A percentile compares a stretch with the other conserved stretches of the same genome.
Evolutionary conservation across 2,797 vertebrate species (phyloP).

Genomic region (Sylvilagus floridanus): DNA sequence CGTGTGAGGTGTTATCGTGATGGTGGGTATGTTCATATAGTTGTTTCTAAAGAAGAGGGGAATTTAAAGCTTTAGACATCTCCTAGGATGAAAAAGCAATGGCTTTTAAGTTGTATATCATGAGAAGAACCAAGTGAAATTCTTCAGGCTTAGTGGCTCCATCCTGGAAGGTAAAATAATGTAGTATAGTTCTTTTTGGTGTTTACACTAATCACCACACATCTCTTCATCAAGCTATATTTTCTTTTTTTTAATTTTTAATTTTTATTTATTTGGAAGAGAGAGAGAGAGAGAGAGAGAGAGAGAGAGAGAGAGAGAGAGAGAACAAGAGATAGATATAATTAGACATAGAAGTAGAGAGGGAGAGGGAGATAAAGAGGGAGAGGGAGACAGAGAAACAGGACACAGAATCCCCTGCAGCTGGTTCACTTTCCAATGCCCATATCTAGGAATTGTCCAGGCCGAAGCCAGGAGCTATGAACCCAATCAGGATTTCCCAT

Average conservation of each 20-base stretch:
- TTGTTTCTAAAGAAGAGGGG: slow-evolving; percentile 48
- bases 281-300: too few species aligned
- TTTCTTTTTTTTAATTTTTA: slow-evolving; percentile 37
- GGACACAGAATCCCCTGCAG: too few species aligned
- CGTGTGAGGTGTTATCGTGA: not conserved
- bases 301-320: too few species aligned
- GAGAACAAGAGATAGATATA: too few species aligned
- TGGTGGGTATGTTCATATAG: not conserved
- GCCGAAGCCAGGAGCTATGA: too few species aligned
- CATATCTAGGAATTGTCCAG: too few species aligned
- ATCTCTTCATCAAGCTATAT: not conserved
- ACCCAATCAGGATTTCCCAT: too few species aligned
- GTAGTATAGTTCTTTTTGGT: not conserved
- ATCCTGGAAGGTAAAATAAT: not conserved
- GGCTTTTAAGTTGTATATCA: not conserved
- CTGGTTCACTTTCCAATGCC: too few species aligned
- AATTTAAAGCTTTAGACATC: slow-evolving; percentile 35
- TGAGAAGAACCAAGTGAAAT: not conserved
- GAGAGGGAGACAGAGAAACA: too few species aligned
- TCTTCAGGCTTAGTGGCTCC: not conserved
- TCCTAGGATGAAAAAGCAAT: not conserved
- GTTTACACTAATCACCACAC: not conserved
- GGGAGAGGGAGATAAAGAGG: too few species aligned
- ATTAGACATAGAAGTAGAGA: too few species aligned
- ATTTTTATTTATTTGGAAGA: too few species aligned